A percentile compares a stretch with the other conserved stretches of the same genome.
Conservation (phyloP, 2,113 vertebrate genomes). For the Clarias gariepinus region DNA sequence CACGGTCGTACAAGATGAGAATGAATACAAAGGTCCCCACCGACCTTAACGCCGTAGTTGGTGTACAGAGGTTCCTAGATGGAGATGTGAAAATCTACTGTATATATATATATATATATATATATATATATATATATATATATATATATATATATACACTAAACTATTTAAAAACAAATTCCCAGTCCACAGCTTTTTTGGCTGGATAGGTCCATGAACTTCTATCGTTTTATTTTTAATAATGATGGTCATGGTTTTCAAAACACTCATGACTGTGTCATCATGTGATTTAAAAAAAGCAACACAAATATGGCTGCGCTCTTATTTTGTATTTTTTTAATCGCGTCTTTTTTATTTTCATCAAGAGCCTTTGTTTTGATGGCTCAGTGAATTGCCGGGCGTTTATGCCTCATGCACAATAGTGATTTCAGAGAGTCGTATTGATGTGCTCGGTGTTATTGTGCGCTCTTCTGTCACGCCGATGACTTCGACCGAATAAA, state of each 20-base stretch:
- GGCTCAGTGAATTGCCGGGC: background rate
- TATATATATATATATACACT: too few species aligned
- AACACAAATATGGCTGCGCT: background rate
- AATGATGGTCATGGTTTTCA: background rate
- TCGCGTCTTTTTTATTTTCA: background rate
- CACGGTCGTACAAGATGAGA: too few species aligned
- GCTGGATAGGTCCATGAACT: background rate
- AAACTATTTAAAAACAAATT: too few species aligned
- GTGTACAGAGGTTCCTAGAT: too few species aligned
- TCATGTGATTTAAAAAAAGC: background rate
- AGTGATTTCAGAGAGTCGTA: slow-evolving; percentile 3
- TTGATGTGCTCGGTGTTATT: background rate
- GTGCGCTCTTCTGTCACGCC: background rate
- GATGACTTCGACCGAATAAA: background rate
- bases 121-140: too few species aligned
- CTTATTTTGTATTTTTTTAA: background rate
- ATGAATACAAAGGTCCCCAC: too few species aligned
- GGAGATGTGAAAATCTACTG: too few species aligned
- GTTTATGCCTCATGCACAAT: background rate
- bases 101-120: too few species aligned
- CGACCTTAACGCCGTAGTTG: too few species aligned
- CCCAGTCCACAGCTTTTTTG: too few species aligned
- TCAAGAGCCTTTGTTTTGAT: slow-evolving; percentile 4
- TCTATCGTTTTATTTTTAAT: background rate
- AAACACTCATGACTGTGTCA: background rate